phyloP scores from a whole-genome alignment of 2,797 vertebrate species.

The Danio choprae region DNA sequence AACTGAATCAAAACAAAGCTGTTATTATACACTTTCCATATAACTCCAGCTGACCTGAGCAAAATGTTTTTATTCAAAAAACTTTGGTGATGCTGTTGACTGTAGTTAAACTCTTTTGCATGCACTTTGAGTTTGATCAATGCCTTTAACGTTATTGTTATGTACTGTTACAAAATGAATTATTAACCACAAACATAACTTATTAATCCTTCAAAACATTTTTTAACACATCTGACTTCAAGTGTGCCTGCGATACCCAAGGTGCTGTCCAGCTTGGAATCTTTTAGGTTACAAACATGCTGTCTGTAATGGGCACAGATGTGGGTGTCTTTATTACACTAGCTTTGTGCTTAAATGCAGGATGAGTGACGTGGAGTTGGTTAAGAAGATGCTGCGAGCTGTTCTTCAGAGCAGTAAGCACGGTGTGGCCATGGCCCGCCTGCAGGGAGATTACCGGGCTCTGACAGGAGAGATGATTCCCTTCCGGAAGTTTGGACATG shows the following conservation, averaged over 20 bases:
- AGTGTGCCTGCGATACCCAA: neutral
- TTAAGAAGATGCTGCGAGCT: constrained; percentile 87
- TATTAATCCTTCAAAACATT: neutral
- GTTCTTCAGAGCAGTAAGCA: constrained; percentile 89
- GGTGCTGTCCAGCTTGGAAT: neutral
- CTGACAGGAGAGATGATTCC: constrained; percentile 90
- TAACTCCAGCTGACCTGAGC: neutral
- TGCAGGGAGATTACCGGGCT: constrained; percentile 84
- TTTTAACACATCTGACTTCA: neutral
- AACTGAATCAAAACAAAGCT: too few species aligned
- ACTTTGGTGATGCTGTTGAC: neutral
- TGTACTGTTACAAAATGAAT: neutral
- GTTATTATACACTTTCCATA: too few species aligned
- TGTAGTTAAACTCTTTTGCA: neutral
- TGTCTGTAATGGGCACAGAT: neutral
- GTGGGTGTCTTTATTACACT: neutral
- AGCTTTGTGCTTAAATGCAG: constrained; percentile 63
- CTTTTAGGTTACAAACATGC: neutral
- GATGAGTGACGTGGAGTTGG: constrained; percentile 84
- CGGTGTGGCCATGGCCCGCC: constrained; percentile 77
- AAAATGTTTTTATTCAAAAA: too few species aligned
- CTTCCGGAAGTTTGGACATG: constrained; percentile 80
- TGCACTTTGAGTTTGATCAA: neutral
- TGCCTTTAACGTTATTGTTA: neutral
- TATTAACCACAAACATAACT: neutral